These are phyloP conservation scores for Epinephelus awoara DNA, from an alignment of 2,797 vertebrate genomes.

Conservation along the genomic window DNA sequence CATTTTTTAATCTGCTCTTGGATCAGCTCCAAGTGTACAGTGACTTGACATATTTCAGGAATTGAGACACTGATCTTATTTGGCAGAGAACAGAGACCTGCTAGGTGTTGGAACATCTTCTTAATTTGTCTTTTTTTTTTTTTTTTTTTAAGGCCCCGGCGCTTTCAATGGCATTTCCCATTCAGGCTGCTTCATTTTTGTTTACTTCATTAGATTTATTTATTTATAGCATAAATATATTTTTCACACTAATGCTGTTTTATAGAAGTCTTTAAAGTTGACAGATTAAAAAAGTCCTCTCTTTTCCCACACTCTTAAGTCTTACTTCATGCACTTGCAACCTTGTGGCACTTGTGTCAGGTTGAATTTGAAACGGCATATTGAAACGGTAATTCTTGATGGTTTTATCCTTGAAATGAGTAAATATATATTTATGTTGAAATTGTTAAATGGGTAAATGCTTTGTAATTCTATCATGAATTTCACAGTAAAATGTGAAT, in stretches of 20 bases:
- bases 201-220: conserved; percentile 38
- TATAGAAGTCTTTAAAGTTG: background rate
- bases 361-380: background rate
- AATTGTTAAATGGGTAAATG: background rate
- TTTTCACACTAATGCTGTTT: conserved; percentile 2
- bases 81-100: conserved; percentile 64
- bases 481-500: background rate
- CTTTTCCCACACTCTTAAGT: background rate
- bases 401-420: background rate
- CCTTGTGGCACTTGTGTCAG: background rate
- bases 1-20: conserved; percentile 80
- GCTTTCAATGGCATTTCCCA: conserved; percentile 17
- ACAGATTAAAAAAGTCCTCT: background rate
- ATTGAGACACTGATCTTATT: conserved; percentile 68
- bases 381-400: background rate
- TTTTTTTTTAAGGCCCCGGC: background rate
- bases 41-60: conserved; percentile 79
- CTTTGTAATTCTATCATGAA: background rate
- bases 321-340: background rate
- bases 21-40: conserved; percentile 77
- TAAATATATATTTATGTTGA: background rate
- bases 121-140: conserved; percentile 4
- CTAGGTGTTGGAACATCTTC: conserved; percentile 50
- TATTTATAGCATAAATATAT: conserved; percentile 20
- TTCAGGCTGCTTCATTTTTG: conserved; percentile 17